These are phyloP conservation scores for Liparis tanakae DNA, from an alignment of 2,797 vertebrate genomes.

Conservation along the genomic window DNA sequence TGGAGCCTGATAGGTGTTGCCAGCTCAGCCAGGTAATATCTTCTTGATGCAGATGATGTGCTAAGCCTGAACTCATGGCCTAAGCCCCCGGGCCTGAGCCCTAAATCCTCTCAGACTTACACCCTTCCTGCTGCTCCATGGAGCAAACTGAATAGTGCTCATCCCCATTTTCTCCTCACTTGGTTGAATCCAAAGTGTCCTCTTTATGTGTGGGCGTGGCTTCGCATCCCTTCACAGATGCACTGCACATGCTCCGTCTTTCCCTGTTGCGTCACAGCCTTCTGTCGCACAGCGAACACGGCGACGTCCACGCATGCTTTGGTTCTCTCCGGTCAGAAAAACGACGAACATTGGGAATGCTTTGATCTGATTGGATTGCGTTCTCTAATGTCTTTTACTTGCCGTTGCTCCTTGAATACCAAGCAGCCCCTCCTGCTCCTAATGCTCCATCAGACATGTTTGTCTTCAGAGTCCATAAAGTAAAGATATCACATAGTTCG, in stretches of 20 bases:
- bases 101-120: conserved; percentile 64
- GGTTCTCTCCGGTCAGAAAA: conserved; percentile 18
- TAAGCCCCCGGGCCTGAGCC: conserved; percentile 51
- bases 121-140: conserved; percentile 37
- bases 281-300: conserved; percentile 39
- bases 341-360: neutral
- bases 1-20: conserved; percentile 3
- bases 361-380: conserved; percentile 23
- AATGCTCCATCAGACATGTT: neutral
- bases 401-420: conserved; percentile 11
- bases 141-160: conserved; percentile 57
- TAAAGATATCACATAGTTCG: neutral
- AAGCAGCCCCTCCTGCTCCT: neutral
- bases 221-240: conserved; percentile 48
- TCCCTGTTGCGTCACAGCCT: conserved; percentile 60
- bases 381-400: conserved; percentile 2
- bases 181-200: conserved; percentile 57
- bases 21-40: conserved; percentile 33
- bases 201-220: conserved; percentile 31
- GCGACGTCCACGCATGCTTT: conserved; percentile 24
- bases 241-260: conserved; percentile 68
- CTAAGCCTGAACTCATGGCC: conserved; percentile 42
- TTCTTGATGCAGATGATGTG: conserved; percentile 60
- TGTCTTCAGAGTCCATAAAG: neutral
- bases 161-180: conserved; percentile 50